Evolutionary conservation across 1,140 invertebrate genomes (phyloP), one percentile per base, ranked within the genome.

Genomic region (Mya arenaria): DNA sequence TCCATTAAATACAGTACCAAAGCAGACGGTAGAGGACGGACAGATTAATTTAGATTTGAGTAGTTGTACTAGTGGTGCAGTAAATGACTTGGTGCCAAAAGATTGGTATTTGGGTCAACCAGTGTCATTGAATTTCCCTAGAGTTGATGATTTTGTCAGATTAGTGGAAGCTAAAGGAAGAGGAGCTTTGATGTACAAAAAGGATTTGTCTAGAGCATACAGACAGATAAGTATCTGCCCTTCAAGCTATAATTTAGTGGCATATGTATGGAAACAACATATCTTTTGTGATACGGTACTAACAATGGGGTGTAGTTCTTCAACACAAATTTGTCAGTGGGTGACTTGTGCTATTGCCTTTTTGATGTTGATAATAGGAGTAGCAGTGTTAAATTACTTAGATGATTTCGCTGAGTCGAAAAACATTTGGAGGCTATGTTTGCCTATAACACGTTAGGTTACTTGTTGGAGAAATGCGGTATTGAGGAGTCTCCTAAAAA

Each of bases 21-120:
- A 74, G 23, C 25, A 30, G 1, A 39, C 8, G 19, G 4, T 19
- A 8, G 36, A n/a, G 34, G 71, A 74, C 4, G 8, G 71, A 4
- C 34, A 55, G 23, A n/a, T 74, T 23, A 74, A 58, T 25, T 19
- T 74, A 37, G 71, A 74, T 60, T 39, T 60, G 1, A 74, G 55
- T 41, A 37, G 36, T 60, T 55, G 52, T 32, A 74, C 56, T 25
- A 17, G 56, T 17, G 48, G 34, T 4, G 5, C 52, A n/a, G 69
- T 73, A n/a, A n/a, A n/a, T n/a, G n/a, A n/a, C n/a, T n/a, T n/a
- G n/a, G n/a, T n/a, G n/a, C n/a, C n/a, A 44, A 44, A 44, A 44
- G 19, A 19, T 44, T 44, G 19, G n/a, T 44, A 19, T 19, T 10
- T 44, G 41, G 41, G 10, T 19, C 41, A 10, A 44, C 19, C 19